Conservation (phyloP, 2,113 vertebrate genomes). For the Oryzias curvinotus region DNA sequence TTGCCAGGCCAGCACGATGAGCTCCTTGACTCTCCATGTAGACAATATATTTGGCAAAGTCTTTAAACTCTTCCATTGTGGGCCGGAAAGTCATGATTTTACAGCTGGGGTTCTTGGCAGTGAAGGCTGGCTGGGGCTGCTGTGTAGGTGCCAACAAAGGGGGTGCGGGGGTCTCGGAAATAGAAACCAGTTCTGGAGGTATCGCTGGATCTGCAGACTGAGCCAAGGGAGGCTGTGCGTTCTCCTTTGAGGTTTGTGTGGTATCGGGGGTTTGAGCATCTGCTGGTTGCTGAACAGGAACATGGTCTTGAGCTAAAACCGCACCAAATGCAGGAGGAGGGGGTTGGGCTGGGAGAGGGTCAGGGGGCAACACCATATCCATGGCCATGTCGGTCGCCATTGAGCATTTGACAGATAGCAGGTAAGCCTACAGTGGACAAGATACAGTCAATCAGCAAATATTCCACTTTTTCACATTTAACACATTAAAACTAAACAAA, state of each 20-base stretch:
- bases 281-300: constrained; percentile 32
- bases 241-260: constrained; percentile 9
- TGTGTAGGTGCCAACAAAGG: background rate
- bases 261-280: constrained; percentile 25
- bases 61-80: constrained; percentile 91
- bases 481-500: too few species aligned
- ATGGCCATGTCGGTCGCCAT: constrained; percentile 62
- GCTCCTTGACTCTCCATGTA: constrained; percentile 96
- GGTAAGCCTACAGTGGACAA: constrained; percentile 52
- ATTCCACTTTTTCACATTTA: background rate
- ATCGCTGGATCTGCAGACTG: constrained; percentile 14
- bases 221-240: constrained; percentile 1
- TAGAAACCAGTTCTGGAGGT: constrained; percentile 3
- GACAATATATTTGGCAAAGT: constrained; percentile 90
- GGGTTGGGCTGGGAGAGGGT: constrained; percentile 18
- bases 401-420: constrained; percentile 46
- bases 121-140: constrained; percentile 27
- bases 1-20: constrained; percentile 91
- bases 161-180: constrained; percentile 3
- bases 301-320: constrained; percentile 23
- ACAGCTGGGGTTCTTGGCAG: constrained; percentile 85
- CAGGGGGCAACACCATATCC: constrained; percentile 43
- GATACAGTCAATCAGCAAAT: background rate
- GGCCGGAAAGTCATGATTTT: constrained; percentile 98
- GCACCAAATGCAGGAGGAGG: constrained; percentile 15